These are phyloP conservation scores for Saxidomus purpurata DNA, from an alignment of 1,140 invertebrate species.

Conservation along the genomic window DNA sequence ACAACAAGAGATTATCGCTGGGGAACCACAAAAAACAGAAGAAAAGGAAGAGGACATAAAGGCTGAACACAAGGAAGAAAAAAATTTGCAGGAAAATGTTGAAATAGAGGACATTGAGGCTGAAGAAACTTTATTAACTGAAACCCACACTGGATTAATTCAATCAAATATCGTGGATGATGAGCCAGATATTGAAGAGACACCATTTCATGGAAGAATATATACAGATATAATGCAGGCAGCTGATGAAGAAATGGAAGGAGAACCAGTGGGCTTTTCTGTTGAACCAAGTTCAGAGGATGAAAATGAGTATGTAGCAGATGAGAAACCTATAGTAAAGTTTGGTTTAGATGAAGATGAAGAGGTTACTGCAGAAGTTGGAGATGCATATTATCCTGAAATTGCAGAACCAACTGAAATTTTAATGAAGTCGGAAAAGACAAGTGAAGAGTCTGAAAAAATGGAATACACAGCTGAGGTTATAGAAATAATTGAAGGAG, in stretches of 20 bases:
- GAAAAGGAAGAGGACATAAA: no score
- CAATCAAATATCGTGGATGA: conserved; percentile 6
- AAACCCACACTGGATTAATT: not conserved
- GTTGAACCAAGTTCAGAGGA: conserved; percentile 62
- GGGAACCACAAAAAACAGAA: not conserved
- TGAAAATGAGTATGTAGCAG: conserved; percentile 50
- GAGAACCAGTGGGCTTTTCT: conserved; percentile 61
- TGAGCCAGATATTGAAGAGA: conserved; percentile 14
- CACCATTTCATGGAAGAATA: conserved; percentile 30
- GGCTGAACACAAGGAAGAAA: not conserved
- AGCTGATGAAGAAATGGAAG: conserved; percentile 65
- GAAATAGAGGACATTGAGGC: no score
- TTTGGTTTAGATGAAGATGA: conserved; percentile 39
- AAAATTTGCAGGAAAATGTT: no score
- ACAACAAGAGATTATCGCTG: not conserved
- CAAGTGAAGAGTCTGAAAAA: not conserved
- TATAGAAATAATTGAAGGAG: conserved; percentile 59
- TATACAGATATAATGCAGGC: conserved; percentile 46
- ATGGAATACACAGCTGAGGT: conserved; percentile 45
- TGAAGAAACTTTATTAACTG: not conserved
- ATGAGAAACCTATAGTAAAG: conserved; percentile 26
- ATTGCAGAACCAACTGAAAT: conserved; percentile 1
- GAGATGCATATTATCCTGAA: conserved; percentile 15
- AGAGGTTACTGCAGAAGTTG: conserved; percentile 44
- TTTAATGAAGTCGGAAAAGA: not conserved